Base-by-base conservation (phyloP, 2,797 vertebrate species). In the Heliangelus exortis region DNA sequence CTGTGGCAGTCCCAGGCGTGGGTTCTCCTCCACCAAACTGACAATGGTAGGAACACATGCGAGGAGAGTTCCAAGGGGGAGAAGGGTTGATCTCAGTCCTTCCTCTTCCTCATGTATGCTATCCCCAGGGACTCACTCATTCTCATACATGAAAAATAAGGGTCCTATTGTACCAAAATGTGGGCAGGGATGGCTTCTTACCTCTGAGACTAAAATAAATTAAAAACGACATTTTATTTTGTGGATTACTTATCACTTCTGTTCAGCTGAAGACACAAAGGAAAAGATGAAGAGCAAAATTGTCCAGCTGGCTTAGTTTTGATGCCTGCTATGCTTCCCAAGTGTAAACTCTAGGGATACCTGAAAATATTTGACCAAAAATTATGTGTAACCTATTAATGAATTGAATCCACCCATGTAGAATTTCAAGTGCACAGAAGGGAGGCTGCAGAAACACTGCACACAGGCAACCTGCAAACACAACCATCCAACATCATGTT, bases 171-270 rank as follows among this genome's bases (percentile, higher is more conserved):
- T 39, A 73, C 62, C 61, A 28, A 77, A 39, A 54, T 6, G 8
- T 72, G 77, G 48, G 58, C 19, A 71, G 86, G 59, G 53, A 68
- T 55, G 55, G 43, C 68, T 73, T 66, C 69, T 81, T 75, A 78
- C 77, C 48, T 28, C 13, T 1, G 11, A 94, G 88, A 63, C 47
- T 26, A 29, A 82, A 54, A 73, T 51, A 87, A 95, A 92, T 34
- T 83, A 91, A 93, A 81, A 1, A 15, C 85, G 89, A 74, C 61
- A 20, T n/a, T 91, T 89, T 72, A 69, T 62, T 91, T 84, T 58
- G 45, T n/a, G 78, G 72, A 48, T 48, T 43, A 33, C 84, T 90
- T 84, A n/a, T 92, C 88, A 84, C 53, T 94, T 81, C 96, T 78
- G 54, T 58, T 87, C 88, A 78, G 84, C 77, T 74, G 80, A 89